phyloP scores from a whole-genome alignment of 2,888 invertebrate genomes.

The Cephus sareptanus region DNA sequence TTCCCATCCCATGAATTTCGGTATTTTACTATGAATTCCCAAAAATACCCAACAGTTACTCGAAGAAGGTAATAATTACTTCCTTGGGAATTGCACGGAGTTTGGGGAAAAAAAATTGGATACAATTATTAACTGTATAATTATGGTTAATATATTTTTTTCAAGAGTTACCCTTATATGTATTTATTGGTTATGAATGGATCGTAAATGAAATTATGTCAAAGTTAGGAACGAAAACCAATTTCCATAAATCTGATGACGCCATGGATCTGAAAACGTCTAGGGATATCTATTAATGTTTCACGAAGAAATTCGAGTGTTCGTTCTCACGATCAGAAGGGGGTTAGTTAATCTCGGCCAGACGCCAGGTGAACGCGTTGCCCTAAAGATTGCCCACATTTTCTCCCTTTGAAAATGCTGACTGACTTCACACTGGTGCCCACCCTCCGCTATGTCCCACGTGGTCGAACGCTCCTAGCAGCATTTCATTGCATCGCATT shows the following conservation, averaged over 20 bases:
- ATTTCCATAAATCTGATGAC: not conserved
- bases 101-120: not conserved
- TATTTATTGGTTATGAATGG: not conserved
- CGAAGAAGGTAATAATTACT: not conserved
- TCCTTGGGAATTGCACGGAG: not conserved
- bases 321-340: not conserved
- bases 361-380: constrained; percentile 6
- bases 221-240: not conserved
- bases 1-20: not conserved
- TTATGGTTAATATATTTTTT: not conserved
- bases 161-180: not conserved
- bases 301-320: not conserved
- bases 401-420: not conserved
- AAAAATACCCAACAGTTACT: not conserved
- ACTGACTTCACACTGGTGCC: constrained; percentile 1
- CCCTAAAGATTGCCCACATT: constrained; percentile 3
- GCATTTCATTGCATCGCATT: not conserved
- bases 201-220: not conserved
- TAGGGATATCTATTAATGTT: not conserved
- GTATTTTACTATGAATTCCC: not conserved
- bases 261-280: not conserved
- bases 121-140: not conserved
- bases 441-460: not conserved
- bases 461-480: not conserved
- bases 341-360: constrained; percentile 2